Evolutionary conservation across 2,888 invertebrate species (phyloP), one percentile per base, ranked within the genome.

Genomic region (Drosophila flavopinicola): DNA sequence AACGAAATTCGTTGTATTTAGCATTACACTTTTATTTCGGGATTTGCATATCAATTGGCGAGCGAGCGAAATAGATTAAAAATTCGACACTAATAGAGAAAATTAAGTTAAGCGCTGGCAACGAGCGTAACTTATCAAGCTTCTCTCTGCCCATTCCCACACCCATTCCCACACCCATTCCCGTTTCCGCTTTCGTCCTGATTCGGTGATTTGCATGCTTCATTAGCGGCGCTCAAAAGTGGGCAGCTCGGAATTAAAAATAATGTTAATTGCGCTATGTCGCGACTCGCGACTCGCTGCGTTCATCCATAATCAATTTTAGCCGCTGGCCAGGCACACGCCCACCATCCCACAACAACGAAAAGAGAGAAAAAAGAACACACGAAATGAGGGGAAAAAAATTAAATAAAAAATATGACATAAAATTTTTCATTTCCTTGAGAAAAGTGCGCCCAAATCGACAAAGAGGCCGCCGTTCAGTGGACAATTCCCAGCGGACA

Each of bases 271-370:
- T 84, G 87, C 86, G 63, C 54, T 48, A 39, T 48, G 61, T 37
- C 29, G 49, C 52, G 56, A 44, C 41, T n/a, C n/a, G 27, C 60
- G 54, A n/a, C 44, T 11, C 54, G 42, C 48, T 39, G 51, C 72
- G 79, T 79, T 85, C 86, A 89, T 87, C 87, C 87, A 84, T 89
- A 89, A 89, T 89, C 89, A 89, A 90, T 89, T 90, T 89, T 61
- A 59, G 88, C 86, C 90, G 82, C 78, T 59, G 84, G 87, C 82
- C 74, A 75, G 27, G 38, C 59, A 54, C 54, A 51, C 66, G 56
- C 60, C 54, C 54, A 38, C 39, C 53, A 42, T 11, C 10, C 17
- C 6, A 5, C 30, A 15, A 37, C n/a, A n/a, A n/a, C n/a, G n/a
- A 25, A 44, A 32, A 37, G 10, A 67, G 44, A 51, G 41, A 68